These are phyloP conservation scores for Percina caprodes DNA, from an alignment of 2,113 vertebrate genomes.

Conservation along the genomic window DNA sequence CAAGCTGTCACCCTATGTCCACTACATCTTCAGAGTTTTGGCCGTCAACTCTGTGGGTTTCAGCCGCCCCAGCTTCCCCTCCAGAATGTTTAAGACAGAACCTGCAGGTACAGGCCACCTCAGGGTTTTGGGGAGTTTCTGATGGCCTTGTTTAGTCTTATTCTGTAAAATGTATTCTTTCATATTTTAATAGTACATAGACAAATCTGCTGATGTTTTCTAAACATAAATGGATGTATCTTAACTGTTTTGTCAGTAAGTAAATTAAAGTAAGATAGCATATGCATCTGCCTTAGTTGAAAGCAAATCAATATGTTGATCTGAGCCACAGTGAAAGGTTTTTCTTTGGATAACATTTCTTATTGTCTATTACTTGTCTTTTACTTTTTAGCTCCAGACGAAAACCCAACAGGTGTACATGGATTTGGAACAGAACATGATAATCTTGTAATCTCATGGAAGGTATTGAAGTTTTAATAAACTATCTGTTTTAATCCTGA, in stretches of 20 bases:
- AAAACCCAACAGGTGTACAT: slow-evolving; percentile 90
- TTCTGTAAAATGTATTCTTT: neutral
- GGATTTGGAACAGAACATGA: slow-evolving; percentile 91
- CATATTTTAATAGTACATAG: neutral
- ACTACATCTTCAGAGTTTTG: slow-evolving; percentile 93
- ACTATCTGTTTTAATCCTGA: slow-evolving; percentile 18
- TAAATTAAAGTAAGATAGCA: neutral
- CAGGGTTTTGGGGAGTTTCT: slow-evolving; percentile 3
- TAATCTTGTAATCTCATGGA: slow-evolving; percentile 97
- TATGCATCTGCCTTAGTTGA: neutral
- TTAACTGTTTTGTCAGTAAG: neutral
- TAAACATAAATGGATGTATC: neutral
- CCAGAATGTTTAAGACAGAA: slow-evolving; percentile 90
- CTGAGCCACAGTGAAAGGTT: neutral
- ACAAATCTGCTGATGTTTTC: neutral
- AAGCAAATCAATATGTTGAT: neutral
- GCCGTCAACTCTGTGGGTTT: slow-evolving; percentile 89
- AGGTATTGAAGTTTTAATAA: slow-evolving; percentile 84
- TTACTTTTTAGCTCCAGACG: slow-evolving; percentile 89
- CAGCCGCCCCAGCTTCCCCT: slow-evolving; percentile 88
- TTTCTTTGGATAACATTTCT: slow-evolving; percentile 8
- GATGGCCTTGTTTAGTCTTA: neutral
- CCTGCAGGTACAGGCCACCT: slow-evolving; percentile 87
- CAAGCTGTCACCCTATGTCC: slow-evolving; percentile 90
- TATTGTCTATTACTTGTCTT: slow-evolving; percentile 16